Evolutionary conservation across 2,113 vertebrate species (phyloP).

Genomic region (Phaethornis superciliosus): DNA sequence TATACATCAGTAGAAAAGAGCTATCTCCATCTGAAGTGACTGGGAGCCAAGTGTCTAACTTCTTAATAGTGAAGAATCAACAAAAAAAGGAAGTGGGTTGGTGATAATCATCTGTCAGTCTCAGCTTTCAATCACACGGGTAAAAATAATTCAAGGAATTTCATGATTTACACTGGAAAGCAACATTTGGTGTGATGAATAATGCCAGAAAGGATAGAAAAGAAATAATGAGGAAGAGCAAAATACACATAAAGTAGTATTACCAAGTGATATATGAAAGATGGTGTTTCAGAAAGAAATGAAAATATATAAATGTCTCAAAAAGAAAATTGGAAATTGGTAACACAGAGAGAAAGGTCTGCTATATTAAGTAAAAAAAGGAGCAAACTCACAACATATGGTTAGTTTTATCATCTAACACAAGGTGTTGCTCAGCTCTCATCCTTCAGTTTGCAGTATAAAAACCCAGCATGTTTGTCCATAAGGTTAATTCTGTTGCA

Average conservation of each 20-base stretch:
- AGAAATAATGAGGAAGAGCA: neutral
- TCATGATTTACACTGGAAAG: neutral
- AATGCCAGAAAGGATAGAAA: neutral
- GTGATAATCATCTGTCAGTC: slow-evolving; percentile 39
- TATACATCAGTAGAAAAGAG: neutral
- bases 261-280: neutral
- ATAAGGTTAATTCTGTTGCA: neutral
- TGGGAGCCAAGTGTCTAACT: neutral
- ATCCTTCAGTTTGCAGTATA: neutral
- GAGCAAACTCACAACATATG: neutral
- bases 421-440: slow-evolving; percentile 44
- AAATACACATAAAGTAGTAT: neutral
- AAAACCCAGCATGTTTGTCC: neutral
- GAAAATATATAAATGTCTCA: neutral
- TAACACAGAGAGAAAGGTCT: neutral
- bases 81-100: neutral
- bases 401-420: slow-evolving; percentile 23
- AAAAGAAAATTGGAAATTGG: neutral
- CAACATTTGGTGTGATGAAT: neutral
- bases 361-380: neutral
- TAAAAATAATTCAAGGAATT: slow-evolving; percentile 15
- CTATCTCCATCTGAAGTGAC: neutral
- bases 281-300: neutral
- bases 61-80: neutral
- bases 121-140: neutral